Evolutionary conservation across 2,888 invertebrate genomes (phyloP), one percentile per base, ranked within the genome.

Genomic region (Pseudanteris insignis): DNA sequence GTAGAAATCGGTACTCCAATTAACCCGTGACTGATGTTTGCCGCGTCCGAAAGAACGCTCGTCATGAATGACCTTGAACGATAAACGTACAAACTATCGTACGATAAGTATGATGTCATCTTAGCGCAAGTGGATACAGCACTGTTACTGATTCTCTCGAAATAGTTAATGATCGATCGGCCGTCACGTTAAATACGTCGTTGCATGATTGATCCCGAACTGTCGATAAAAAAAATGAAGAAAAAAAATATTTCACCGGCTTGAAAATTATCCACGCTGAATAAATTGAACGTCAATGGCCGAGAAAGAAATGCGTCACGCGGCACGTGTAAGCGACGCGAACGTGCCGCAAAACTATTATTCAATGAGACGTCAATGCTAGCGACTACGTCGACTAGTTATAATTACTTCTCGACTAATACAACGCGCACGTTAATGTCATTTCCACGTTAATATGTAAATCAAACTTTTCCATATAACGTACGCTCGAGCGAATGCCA

Each of bases 341-440:
- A 53, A 46, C 50, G 37, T 46, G 50, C 44, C 18, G 40, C 34
- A 47, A 40, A 48, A 36, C 43, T 41, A 51, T 41, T 40, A 59
- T 59, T 51, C 46, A 51, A 51, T 59, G 41, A 24, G 40, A 26
- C 34, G 54, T 53, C 48, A 53, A 61, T 61, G 54, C 50, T 61
- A 40, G 47, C 60, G 47, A 41, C 32, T 44, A 34, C 32, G 43
- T 37, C 37, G 24, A 58, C 18, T 47, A 53, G 53, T 41, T 47
- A 36, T 48, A 53, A 47, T 53, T 47, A 53, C 48, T 37, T 61
- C 47, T 46, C 44, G 40, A 51, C 25, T 58, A 58, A 50, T 44
- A 44, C 40, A 50, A 58, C 48, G 54, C 54, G 48, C 44, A 38
- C 38, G 48, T 61, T 54, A 54, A 48, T 54, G 60, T 54, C 50